Base-by-base conservation (phyloP, 1,140 invertebrate genomes). In the Drosophila persimilis region DNA sequence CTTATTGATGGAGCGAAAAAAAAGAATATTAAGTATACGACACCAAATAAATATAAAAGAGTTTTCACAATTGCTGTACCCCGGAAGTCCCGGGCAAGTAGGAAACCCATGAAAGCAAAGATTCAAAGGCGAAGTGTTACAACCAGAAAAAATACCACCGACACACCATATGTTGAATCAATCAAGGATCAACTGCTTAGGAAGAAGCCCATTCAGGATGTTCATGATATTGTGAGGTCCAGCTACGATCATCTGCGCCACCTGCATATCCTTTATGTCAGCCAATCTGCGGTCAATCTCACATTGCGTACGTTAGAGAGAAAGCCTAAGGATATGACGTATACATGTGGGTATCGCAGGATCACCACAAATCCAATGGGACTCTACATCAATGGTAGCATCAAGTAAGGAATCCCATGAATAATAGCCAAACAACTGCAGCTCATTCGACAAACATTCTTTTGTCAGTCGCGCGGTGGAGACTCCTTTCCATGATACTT, bases 401-500 rank as follows among this genome's bases (percentile, higher is more conserved):
- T 45, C 8, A 45, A 13, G 44, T 45, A 15, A 45, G 44, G 8
- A 17, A 45, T 45, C 8, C 17, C 6, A 11, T 45, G 17, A n/a
- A 1, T n/a, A 7, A 17, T 0, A 45, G 6, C 15, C 11, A 45
- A 45, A 17, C 0, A n/a, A 15, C n/a, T 45, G 13, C 13, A 44
- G 44, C 15, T 17, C 8, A 15, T 17, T 7, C 9, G 35, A 39
- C 9, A 39, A 39, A 39, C 35, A 13, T 39, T 13, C 8, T 11
- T 1, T 39, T 11, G 11, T 5, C 35, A 39, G 35, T 39, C 35
- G 4, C 3, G 17, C 15, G 6, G 7, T 7, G 44, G 17, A 45
- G 44, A 17, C 17, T 9, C 35, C 43, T 11, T 54, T 75, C 3
- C 0, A 1, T 3, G 47, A 66, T 7, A 44, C 55, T 29, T 75